Conservation (phyloP, 2,113 vertebrate genomes). For the Prochilodus magdalenae region DNA sequence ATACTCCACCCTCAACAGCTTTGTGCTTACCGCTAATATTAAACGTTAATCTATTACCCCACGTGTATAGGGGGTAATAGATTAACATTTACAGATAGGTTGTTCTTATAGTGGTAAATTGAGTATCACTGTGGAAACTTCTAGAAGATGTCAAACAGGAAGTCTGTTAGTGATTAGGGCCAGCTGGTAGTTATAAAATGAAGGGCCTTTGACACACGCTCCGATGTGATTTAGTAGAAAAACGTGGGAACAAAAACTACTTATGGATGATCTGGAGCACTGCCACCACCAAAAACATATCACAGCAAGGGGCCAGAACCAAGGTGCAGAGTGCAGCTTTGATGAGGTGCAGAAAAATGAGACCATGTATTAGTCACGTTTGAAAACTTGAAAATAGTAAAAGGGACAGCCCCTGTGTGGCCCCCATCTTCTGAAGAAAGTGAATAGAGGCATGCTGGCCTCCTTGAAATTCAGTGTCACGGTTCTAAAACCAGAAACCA, state of each 20-base stretch:
- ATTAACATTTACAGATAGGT: background rate
- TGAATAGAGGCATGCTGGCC: background rate
- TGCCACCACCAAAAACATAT: background rate
- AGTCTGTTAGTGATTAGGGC: slow-evolving; percentile 65
- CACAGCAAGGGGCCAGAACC: background rate
- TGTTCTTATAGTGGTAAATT: background rate
- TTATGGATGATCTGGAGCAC: slow-evolving; percentile 31
- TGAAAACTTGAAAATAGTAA: background rate
- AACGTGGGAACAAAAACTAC: slow-evolving; percentile 45
- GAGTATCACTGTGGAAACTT: background rate
- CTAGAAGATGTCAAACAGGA: slow-evolving; percentile 52
- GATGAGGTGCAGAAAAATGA: background rate
- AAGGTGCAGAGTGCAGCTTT: background rate
- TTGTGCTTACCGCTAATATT: slow-evolving; percentile 55
- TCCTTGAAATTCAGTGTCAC: background rate
- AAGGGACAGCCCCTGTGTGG: background rate
- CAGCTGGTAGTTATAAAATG: slow-evolving; percentile 67
- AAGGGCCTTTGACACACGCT: slow-evolving; percentile 48
- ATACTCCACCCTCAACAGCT: slow-evolving; percentile 51
- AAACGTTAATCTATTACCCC: background rate
- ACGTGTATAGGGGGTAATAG: too few species aligned
- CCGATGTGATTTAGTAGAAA: slow-evolving; percentile 54
- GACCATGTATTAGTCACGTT: background rate
- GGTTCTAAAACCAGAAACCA: background rate
- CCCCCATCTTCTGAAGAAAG: background rate